Evolutionary conservation across 2,113 vertebrate genomes (phyloP), one percentile per base, ranked within the genome.

Genomic region (Piprites chloris): DNA sequence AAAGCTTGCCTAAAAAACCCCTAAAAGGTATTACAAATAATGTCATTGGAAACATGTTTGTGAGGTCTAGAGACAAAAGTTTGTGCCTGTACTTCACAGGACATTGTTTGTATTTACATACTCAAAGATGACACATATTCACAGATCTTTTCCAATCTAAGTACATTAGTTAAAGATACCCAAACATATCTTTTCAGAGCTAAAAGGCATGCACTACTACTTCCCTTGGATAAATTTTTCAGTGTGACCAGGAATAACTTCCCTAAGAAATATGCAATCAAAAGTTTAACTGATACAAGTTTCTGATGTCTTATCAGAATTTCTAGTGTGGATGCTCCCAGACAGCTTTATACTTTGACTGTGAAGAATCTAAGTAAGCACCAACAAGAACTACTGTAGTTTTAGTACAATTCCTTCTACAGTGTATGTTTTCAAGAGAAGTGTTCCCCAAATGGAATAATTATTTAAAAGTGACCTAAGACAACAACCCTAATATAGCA

Each of bases 21-120:
- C 15, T 53, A 18, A 14, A 28, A 4, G 16, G 9, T 14, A 49
- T 6, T 44, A 8, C 22, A 95, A 77, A 49, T 3, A 49, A 46
- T 1, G 1, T n/a, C 2, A 18, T 27, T 71, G 44, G 56, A 84
- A 81, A 32, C 6, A 9, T 0, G 2, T 26, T n/a, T 58, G 24
- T n/a, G 9, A 91, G 9, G 6, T 32, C 16, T 44, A 24, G 27
- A 61, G 7, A 49, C 26, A 15, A 6, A 84, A 53, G 37, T 18
- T 28, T 6, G 2, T 22, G 39, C n/a, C 11, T 59, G 13, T 28
- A 62, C 9, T 50, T 71, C n/a, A 53, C 6, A n/a, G 14, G 9
- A 74, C 24, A 19, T 9, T 67, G 20, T 33, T 53, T 71, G 33
- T 16, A 65, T 69, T 93, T 52, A 53, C 32, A 58, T 13, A 44